These are phyloP conservation scores for Chrysochloris asiatica DNA, from an alignment of 2,113 vertebrate genomes.

Conservation along the genomic window DNA sequence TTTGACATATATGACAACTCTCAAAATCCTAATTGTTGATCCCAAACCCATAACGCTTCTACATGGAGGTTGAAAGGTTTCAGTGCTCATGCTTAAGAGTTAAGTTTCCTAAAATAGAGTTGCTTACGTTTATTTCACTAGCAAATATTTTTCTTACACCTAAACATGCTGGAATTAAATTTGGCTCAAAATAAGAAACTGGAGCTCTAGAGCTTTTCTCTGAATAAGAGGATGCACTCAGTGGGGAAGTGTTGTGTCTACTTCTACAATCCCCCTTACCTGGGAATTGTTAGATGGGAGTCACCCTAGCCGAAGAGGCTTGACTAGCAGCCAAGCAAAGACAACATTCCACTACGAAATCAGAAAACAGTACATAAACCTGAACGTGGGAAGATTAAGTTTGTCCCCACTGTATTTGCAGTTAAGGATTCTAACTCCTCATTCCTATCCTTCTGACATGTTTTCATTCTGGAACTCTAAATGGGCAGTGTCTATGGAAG, in stretches of 20 bases:
- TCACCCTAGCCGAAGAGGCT: background rate
- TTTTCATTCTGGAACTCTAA: background rate
- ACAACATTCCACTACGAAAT: slow-evolving; percentile 28
- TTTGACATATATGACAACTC: slow-evolving; percentile 33
- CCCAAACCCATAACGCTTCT: background rate
- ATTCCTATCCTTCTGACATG: background rate
- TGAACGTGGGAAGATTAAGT: background rate
- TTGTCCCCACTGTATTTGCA: background rate
- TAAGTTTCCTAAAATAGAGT: slow-evolving; percentile 38
- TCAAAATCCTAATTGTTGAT: slow-evolving; percentile 3
- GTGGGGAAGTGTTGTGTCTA: background rate
- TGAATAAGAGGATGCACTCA: background rate
- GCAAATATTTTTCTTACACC: slow-evolving; percentile 14
- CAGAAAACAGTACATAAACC: background rate
- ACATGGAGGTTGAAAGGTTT: background rate
- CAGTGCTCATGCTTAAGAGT: slow-evolving; percentile 25
- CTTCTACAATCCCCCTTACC: slow-evolving; percentile 20
- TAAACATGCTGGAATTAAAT: background rate
- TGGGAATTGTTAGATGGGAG: background rate
- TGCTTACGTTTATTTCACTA: slow-evolving; percentile 8
- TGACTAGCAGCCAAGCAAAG: slow-evolving; percentile 35
- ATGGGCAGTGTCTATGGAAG: background rate
- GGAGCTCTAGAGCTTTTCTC: slow-evolving; percentile 2
- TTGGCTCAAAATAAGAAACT: background rate
- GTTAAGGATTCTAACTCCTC: background rate